Conservation (phyloP, 1,140 invertebrate genomes). For the Drosophila lacteicornis region DNA sequence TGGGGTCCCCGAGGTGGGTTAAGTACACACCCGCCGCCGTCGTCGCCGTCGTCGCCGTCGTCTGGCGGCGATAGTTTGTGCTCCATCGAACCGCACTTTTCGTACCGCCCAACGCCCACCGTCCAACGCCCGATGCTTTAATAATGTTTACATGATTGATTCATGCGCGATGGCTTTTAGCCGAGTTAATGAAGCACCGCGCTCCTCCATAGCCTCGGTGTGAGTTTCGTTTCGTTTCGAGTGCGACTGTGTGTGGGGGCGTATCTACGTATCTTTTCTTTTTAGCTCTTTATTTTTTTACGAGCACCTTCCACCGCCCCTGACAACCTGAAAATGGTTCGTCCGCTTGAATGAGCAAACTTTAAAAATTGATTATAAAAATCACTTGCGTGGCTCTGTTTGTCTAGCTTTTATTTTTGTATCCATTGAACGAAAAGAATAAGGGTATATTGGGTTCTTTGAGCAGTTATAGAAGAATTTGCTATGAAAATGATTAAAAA, state of each 20-base stretch:
- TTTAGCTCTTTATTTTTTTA: conserved; percentile 7
- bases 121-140: conserved; percentile 22
- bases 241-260: conserved; percentile 2
- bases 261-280: conserved; percentile 9
- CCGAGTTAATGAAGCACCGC: conserved; percentile 57
- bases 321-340: conserved; percentile 20
- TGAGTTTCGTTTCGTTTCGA: neutral
- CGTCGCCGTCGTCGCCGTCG: conserved; percentile 14
- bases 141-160: conserved; percentile 77
- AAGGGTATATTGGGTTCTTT: neutral
- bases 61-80: conserved; percentile 44
- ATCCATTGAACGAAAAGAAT: neutral
- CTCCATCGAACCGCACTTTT: conserved; percentile 40
- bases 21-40: conserved; percentile 25
- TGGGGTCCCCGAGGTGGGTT: conserved; percentile 21
- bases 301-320: conserved; percentile 3
- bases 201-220: neutral
- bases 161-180: conserved; percentile 56
- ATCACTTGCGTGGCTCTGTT: conserved; percentile 38
- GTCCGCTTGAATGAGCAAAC: conserved; percentile 18
- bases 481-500: too few species aligned
- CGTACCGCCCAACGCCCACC: conserved; percentile 4
- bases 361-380: conserved; percentile 64
- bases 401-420: conserved; percentile 13
- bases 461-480: neutral